Evolutionary conservation across 23 tunicate species (phyloP), one percentile per base, ranked within the genome.

Genomic region (Trididemnum miniatum): DNA sequence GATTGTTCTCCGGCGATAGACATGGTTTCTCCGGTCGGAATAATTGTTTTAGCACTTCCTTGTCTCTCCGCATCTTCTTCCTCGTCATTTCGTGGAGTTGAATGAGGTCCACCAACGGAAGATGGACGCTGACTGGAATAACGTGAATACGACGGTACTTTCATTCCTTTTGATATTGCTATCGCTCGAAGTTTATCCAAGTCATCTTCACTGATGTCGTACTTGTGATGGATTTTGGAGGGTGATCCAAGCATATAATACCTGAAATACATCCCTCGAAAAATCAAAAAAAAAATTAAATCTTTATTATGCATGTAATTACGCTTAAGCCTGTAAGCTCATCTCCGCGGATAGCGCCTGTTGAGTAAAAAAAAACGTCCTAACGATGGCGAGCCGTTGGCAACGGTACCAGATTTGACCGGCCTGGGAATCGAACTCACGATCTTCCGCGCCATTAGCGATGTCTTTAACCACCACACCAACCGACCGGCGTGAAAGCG

Each of bases 161-260:
- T 85, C 44, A 91, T 86, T 1, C 97, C 97, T 29, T 71, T 74
- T 24, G 97, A 76, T 0, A 85, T 80, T 27, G 97, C 97, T 31
- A 91, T 76, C 1, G 85, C 72, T 51, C 82, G 72, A 1, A 91
- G 51, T 20, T 89, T 72, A 15, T 77, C 82, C 1, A 91, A 65
- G 24, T 91, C 97, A 0, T 86, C 87, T 31, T 91, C 87, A 20
- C 90, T 78, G 79, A 91, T 77, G 38, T 35, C 82, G 57, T 91
- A 91, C 65, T 85, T 85, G 34, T 74, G 25, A 67, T 91, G 97
- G 0, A 91, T 64, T 71, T 82, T 81, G 0, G 87, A 35, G 1
- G 97, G 85, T 2, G 97, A 83, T 20, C 90, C 97, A 65, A 86
- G 79, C 90, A 91, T 82, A 72, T 91, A 91, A 82, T 91, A 91